phyloP scores from a whole-genome alignment of 2,888 invertebrate species.

The Neria commutata region DNA sequence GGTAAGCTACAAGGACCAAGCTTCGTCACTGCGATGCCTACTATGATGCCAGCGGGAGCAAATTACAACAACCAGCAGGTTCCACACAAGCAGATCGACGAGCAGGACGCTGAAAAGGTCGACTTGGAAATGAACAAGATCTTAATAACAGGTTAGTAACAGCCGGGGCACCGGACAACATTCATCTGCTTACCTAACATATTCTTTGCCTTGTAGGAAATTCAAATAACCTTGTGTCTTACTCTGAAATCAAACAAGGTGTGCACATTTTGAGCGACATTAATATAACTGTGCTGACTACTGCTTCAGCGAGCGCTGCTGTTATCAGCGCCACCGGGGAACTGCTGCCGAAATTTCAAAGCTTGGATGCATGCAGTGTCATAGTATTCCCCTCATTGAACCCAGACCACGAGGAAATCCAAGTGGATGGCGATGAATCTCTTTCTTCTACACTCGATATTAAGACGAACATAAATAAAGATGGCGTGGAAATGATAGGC shows the following conservation, averaged over 20 bases:
- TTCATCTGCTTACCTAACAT: background rate
- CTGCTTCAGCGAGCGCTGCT: slow-evolving; percentile 13
- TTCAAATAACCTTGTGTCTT: slow-evolving; percentile 59
- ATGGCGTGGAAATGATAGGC: slow-evolving; percentile 72
- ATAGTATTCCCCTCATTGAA: slow-evolving; percentile 94
- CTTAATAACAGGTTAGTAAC: slow-evolving; percentile 41
- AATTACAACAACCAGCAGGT: background rate
- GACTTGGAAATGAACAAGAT: slow-evolving; percentile 35
- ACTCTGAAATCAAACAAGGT: slow-evolving; percentile 66
- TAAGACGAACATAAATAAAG: slow-evolving; percentile 81
- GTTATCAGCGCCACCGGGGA: no score
- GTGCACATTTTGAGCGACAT: slow-evolving; percentile 89
- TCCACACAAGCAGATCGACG: no score
- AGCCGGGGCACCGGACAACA: background rate
- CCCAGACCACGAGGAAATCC: slow-evolving; percentile 88
- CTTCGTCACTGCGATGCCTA: slow-evolving; percentile 1
- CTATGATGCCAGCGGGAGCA: background rate
- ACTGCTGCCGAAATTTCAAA: slow-evolving; percentile 64
- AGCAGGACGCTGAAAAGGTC: slow-evolving; percentile 7
- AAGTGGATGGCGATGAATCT: slow-evolving; percentile 59
- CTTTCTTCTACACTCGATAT: slow-evolving; percentile 59
- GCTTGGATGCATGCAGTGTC: slow-evolving; percentile 91
- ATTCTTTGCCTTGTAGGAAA: slow-evolving; percentile 41
- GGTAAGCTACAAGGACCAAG: slow-evolving; percentile 14
- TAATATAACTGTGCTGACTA: slow-evolving; percentile 69